Base-by-base conservation (phyloP, 2,797 vertebrate genomes). In the Anolis apletophallus region DNA sequence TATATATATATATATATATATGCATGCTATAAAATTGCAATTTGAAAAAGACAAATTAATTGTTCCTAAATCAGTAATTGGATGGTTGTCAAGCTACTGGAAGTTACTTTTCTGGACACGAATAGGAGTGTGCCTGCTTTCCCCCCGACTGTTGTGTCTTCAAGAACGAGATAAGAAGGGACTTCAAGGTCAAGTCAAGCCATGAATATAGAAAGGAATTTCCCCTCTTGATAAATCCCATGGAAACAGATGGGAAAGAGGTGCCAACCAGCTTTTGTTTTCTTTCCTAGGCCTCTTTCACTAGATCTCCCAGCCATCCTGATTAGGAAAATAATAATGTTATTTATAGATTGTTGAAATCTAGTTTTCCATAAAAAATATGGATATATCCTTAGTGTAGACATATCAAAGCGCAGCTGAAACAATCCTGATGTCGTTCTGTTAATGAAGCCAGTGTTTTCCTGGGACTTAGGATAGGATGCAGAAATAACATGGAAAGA, bases 231-330 rank as follows among this genome's bases (percentile, higher is more conserved):
- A 64, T 80, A 80, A 64, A 64, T 16, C 3, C 80, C 80, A 34
- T 81, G 67, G 80, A 69, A 36, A 55, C n/a, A 1, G 29, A 21
- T 12, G 17, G 32, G 11, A 7, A 69, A 69, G 21, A n/a, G 9
- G 64, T 21, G 19, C 26, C 64, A 3, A 2, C 6, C 10, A 5
- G 57, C 57, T 40, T 40, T 40, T 40, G 5, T 17, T 16, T 14
- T 57, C 55, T 57, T 1, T 1, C 3, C 1, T 16, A 14, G 36
- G 40, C 52, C 26, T n/a, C 6, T 2, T 2, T 3, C 1, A 16
- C 11, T 21, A 12, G n/a, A 55, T 0, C 52, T 9, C 9, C 23
- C 55, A 57, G 55, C 55, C 16, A 17, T 57, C 55, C 55, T 78
- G 16, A 9, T 6, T 59, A 57, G 12, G 55, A 59, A 57, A 57